A percentile compares a stretch with the other conserved stretches of the same genome.
These are phyloP conservation scores for Melieria crassipennis DNA, from an alignment of 2,888 invertebrate genomes.

Conservation along the genomic window DNA sequence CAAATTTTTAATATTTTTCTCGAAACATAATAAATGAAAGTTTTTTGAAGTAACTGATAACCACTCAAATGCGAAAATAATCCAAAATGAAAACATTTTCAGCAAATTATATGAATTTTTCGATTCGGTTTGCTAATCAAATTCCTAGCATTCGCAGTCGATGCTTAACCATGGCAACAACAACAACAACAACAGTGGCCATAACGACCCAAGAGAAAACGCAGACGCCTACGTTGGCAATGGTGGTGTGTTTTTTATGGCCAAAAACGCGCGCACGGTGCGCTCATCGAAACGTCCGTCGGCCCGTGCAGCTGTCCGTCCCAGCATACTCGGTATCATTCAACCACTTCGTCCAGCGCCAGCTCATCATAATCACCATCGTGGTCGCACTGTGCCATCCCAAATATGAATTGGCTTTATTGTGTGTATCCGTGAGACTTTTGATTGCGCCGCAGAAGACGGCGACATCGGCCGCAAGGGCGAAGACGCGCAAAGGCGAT, in stretches of 20 bases:
- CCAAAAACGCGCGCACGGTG: background rate
- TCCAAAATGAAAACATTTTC: too few species aligned
- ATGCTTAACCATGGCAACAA: background rate
- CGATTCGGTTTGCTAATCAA: constrained; percentile 56
- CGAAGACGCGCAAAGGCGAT: background rate
- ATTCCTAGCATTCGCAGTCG: constrained; percentile 45
- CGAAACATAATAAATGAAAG: too few species aligned
- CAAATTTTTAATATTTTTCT: too few species aligned
- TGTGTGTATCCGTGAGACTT: constrained; percentile 17
- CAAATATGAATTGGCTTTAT: too few species aligned
- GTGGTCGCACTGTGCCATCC: constrained; percentile 45
- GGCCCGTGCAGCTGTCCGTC: constrained; percentile 11
- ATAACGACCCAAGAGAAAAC: background rate
- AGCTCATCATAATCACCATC: too few species aligned
- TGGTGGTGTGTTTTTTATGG: constrained; percentile 25
- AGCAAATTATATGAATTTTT: constrained; percentile 14
- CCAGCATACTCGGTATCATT: constrained; percentile 16
- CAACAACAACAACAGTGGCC: constrained; percentile 27
- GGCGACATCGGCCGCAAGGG: background rate
- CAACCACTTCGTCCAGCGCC: too few species aligned
- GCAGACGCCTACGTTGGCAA: constrained; percentile 19
- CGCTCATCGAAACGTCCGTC: background rate
- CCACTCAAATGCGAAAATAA: too few species aligned
- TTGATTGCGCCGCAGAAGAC: constrained; percentile 17
- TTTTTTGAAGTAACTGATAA: too few species aligned